Evolutionary conservation across 2,888 invertebrate genomes (phyloP), one percentile per base, ranked within the genome.

Genomic region (Desoria tigrina): DNA sequence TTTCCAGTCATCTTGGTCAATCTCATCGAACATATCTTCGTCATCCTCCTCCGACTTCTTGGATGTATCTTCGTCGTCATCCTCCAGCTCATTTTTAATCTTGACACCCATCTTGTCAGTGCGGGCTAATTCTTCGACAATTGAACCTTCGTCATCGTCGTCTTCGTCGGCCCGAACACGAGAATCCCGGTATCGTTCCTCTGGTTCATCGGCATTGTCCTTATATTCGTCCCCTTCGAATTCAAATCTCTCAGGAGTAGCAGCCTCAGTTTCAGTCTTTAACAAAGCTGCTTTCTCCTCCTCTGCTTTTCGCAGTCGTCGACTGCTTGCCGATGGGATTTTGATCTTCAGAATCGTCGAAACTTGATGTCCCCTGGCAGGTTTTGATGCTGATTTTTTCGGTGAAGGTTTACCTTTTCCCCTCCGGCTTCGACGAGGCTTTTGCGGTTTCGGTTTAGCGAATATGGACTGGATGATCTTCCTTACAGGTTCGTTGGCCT

Each of bases 1-100:
- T 57, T 57, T 57, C 56, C 56, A 57, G 4, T 57, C 56, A 7
- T 57, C 39, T 3, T 4, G 18, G 4, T 57, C 56, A 18, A n/a
- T 18, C 3, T 28, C 27, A 14, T 26, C 28, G n/a, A 24, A 27
- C 4, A 7, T n/a, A 32, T 55, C 53, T n/a, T n/a, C 32, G 14
- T 51, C 51, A 24, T 51, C 51, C 6, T 51, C 51, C 6, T 37
- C 37, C 42, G 37, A 39, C 37, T 57, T 57, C 21, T 37, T 39
- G 7, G 56, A 57, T 3, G 28, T 23, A 18, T 14, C 18, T 16
- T 39, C 42, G 4, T 18, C 55, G 2, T 55, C 28, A n/a, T n/a
- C n/a, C n/a, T 14, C 28, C 2, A n/a, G 27, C n/a, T 54, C 54
- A 9, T 16, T 16, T 45, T 23, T 21, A 7, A 45, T 45, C 45